A percentile compares a stretch with the other conserved stretches of the same genome.
These are phyloP conservation scores for Onychomys arenicola DNA, from an alignment of 2,797 vertebrate genomes.

Conservation along the genomic window DNA sequence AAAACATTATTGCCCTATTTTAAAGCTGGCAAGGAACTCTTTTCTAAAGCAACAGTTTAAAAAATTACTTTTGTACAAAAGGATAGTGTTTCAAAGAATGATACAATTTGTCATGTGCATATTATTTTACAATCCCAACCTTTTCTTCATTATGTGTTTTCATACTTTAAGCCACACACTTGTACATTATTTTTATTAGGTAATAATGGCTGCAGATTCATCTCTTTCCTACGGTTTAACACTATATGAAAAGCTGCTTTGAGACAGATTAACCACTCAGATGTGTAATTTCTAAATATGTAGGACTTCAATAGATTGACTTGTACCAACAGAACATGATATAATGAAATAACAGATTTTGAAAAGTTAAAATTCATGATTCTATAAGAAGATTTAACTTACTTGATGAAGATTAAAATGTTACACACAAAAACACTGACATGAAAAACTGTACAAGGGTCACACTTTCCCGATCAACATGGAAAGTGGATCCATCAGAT, in stretches of 20 bases:
- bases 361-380: slow-evolving; percentile 45
- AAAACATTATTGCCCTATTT: slow-evolving; percentile 27
- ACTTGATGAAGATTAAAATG: slow-evolving; percentile 70
- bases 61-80: slow-evolving; percentile 46
- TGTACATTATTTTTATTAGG: slow-evolving; percentile 41
- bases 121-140: slow-evolving; percentile 60
- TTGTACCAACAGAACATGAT: background rate
- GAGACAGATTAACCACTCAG: background rate
- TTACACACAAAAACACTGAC: slow-evolving; percentile 55
- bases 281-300: background rate
- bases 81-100: slow-evolving; percentile 1
- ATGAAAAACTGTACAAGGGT: slow-evolving; percentile 56
- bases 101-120: slow-evolving; percentile 20
- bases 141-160: slow-evolving; percentile 59
- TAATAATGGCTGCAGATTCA: slow-evolving; percentile 17
- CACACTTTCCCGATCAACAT: slow-evolving; percentile 60
- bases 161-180: background rate
- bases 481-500: slow-evolving; percentile 39
- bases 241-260: background rate
- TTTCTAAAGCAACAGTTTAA: slow-evolving; percentile 23
- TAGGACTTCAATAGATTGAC: slow-evolving; percentile 37
- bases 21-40: background rate
- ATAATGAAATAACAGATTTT: slow-evolving; percentile 47
- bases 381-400: slow-evolving; percentile 74
- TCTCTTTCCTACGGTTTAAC: slow-evolving; percentile 46